Evolutionary conservation across 2,113 vertebrate species (phyloP).

Genomic region (Pedetes capensis): DNA sequence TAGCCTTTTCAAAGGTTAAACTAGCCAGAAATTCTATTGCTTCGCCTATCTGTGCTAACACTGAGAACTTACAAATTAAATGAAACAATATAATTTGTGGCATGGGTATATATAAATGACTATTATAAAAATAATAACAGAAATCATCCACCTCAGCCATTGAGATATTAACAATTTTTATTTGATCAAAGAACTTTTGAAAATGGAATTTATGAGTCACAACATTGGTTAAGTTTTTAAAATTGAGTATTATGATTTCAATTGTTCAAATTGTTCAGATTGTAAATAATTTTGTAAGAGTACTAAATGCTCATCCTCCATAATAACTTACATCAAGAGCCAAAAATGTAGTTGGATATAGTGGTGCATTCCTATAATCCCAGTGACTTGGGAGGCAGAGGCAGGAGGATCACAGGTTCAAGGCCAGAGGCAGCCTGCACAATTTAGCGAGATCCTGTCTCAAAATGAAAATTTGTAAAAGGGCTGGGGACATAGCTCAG

Average conservation of each 20-base stretch:
- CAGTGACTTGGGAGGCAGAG: too few relatives aligned
- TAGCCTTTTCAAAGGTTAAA: conserved; percentile 16
- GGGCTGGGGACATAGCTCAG: too few relatives aligned
- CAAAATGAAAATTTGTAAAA: too few relatives aligned
- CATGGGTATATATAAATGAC: not conserved
- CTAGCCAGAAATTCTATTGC: not conserved
- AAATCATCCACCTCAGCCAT: not conserved
- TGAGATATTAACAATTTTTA: not conserved
- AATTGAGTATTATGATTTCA: too few relatives aligned
- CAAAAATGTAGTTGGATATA: too few relatives aligned
- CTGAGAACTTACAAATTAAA: conserved; percentile 18
- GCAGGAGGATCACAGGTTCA: too few relatives aligned
- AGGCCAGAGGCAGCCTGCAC: too few relatives aligned
- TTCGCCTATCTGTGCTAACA: not conserved
- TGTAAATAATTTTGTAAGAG: not conserved
- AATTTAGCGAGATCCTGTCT: too few relatives aligned
- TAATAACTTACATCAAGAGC: not conserved
- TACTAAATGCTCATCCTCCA: not conserved
- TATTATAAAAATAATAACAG: not conserved
- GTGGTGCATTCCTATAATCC: too few relatives aligned
- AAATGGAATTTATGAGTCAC: conserved; percentile 2
- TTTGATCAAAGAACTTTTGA: conserved; percentile 14
- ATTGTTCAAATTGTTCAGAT: too few relatives aligned
- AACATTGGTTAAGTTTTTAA: not conserved
- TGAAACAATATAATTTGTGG: not conserved